Percentiles rank a stretch among this genome's conserved stretches.
Evolutionary conservation across 2,797 vertebrate species (phyloP).

Genomic region (Lutjanus argentimaculatus): DNA sequence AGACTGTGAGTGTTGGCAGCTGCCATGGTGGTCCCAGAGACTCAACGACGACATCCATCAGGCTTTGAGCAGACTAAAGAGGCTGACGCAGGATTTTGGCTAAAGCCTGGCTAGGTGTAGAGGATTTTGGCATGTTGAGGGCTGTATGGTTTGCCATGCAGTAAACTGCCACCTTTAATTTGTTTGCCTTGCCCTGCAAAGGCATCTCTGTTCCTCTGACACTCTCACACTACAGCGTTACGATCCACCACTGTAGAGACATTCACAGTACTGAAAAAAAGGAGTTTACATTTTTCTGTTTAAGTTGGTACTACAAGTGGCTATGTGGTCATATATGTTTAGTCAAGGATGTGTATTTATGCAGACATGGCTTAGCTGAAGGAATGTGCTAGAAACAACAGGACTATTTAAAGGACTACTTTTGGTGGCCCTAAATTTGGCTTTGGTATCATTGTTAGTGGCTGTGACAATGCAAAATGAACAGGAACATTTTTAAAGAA

Average conservation of each 20-base stretch:
- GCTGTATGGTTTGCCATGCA: constrained; percentile 25
- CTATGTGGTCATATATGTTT: constrained; percentile 34
- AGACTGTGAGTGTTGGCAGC: constrained; percentile 69
- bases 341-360: constrained; percentile 46
- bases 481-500: neutral
- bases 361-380: constrained; percentile 27
- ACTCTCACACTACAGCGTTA: neutral
- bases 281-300: constrained; percentile 8
- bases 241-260: neutral
- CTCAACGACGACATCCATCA: constrained; percentile 67
- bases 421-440: constrained; percentile 3
- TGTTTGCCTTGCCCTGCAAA: constrained; percentile 24
- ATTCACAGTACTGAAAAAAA: neutral
- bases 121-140: constrained; percentile 34
- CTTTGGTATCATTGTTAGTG: constrained; percentile 6
- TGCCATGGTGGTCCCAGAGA: constrained; percentile 70
- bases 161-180: constrained; percentile 40
- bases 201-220: constrained; percentile 24
- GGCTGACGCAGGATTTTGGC: constrained; percentile 59
- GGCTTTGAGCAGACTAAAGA: constrained; percentile 57
- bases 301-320: neutral
- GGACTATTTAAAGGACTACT: constrained; percentile 18
- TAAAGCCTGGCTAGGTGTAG: constrained; percentile 41
- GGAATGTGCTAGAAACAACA: constrained; percentile 46
- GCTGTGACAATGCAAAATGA: neutral